Percentiles rank a stretch among this genome's conserved stretches.
Evolutionary conservation across 2,797 vertebrate species (phyloP).

Genomic region (Eospalax fontanierii): DNA sequence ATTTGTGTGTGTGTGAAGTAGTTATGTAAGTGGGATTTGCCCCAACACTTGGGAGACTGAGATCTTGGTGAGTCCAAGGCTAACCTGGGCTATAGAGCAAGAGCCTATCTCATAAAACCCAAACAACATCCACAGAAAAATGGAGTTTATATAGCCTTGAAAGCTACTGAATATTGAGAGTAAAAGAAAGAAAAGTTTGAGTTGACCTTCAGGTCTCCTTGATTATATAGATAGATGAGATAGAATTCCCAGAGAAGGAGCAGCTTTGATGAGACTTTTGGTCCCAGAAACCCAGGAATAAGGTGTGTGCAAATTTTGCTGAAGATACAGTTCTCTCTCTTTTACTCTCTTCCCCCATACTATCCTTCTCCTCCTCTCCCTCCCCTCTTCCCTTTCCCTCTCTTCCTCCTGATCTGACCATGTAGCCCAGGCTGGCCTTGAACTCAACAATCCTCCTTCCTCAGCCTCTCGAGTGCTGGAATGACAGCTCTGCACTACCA

Average conservation of each 20-base stretch:
- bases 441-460: background rate
- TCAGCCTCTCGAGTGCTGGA: background rate
- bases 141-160: no score
- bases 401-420: background rate
- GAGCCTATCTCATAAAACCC: no score
- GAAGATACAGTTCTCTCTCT: background rate
- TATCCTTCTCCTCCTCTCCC: background rate
- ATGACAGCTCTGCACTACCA: background rate
- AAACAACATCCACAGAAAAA: no score
- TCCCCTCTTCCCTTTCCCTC: no score
- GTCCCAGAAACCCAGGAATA: background rate
- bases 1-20: background rate
- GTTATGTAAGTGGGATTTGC: background rate
- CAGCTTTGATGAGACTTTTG: background rate
- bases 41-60: no score
- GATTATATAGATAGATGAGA: background rate
- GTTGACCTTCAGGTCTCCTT: background rate
- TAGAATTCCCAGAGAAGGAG: background rate
- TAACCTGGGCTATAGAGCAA: no score
- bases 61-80: no score
- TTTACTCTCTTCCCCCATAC: background rate
- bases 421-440: no score
- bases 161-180: background rate
- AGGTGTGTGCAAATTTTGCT: background rate
- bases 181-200: constrained; percentile 12